Base-by-base conservation (phyloP, 2,888 invertebrate species). In the Tinea pellionella region DNA sequence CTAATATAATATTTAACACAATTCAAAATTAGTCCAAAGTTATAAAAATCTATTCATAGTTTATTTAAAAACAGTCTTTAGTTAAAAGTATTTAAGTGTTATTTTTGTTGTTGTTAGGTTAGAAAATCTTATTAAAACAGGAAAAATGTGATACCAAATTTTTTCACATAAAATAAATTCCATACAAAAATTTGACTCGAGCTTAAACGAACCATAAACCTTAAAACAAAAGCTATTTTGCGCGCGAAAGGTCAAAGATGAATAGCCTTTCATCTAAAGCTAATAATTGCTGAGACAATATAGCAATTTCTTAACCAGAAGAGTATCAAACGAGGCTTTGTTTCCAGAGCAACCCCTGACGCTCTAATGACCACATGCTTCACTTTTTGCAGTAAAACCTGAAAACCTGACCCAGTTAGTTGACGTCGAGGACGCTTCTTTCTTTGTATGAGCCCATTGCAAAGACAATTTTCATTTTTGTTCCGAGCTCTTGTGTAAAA, bases 321-420 rank as follows among this genome's bases (percentile, higher is more conserved):
- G 19, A 55, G 57, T 32, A 30, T 43, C 29, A 43, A 42, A n/a
- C 29, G 16, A 24, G 24, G 43, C 47, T 16, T 47, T 47, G 29
- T 41, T 59, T 59, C 30, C 11, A 47, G n/a, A n/a, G n/a, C n/a
- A n/a, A n/a, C n/a, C n/a, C 9, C 43, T 12, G 15, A 19, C 15
- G 29, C 13, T 30, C 59, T 61, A 73, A 75, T 75, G 72, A 73
- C 71, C 69, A 65, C 66, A 64, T 63, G 65, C 66, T 68, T 67
- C 63, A 63, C 62, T 63, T 59, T 59, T 59, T 30, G 30, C 59
- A 8, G 16, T 18, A 55, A 55, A 57, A 32, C 62, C 67, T 65
- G 72, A 72, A 57, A 57, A 32, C 62, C 67, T 65, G 72, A 72
- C 74, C 74, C 63, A 75, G 68, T 74, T 76, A 68, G 61, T 57